Conservation (phyloP, 2,888 invertebrate species). For the Amorpha juglandis region DNA sequence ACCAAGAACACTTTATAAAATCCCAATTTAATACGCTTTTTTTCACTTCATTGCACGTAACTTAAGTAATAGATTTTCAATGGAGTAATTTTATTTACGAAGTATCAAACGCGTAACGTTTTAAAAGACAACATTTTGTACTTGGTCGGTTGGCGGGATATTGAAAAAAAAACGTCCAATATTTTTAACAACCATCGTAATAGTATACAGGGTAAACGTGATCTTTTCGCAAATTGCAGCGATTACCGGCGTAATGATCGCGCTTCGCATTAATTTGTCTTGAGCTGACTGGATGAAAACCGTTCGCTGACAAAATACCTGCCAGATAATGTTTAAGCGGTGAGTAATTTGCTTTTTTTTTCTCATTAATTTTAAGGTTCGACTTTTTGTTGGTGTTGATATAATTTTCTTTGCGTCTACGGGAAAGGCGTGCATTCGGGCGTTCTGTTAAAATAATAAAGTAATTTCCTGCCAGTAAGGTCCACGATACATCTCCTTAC, state of each 20-base stretch:
- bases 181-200: constrained; percentile 53
- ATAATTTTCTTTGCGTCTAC: too few relatives aligned
- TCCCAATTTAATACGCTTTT: constrained; percentile 11
- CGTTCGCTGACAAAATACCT: constrained; percentile 54
- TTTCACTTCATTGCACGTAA: constrained; percentile 21
- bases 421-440: too few relatives aligned
- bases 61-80: constrained; percentile 29
- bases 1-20: constrained; percentile 21
- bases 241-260: constrained; percentile 51
- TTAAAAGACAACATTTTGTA: constrained; percentile 18
- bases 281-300: constrained; percentile 49
- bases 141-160: constrained; percentile 14
- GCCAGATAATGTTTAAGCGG: constrained; percentile 50
- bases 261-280: constrained; percentile 49
- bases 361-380: neutral
- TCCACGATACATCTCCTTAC: too few relatives aligned
- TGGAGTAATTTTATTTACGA: constrained; percentile 26
- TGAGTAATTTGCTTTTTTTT: constrained; percentile 4
- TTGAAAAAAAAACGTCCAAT: constrained; percentile 31
- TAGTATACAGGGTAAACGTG: constrained; percentile 51
- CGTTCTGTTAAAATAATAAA: too few relatives aligned
- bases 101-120: constrained; percentile 22
- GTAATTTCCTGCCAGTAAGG: too few relatives aligned
- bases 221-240: constrained; percentile 60
- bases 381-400: neutral